Base-by-base conservation (phyloP, 2,888 invertebrate genomes). In the Oligia fasciuncula region DNA sequence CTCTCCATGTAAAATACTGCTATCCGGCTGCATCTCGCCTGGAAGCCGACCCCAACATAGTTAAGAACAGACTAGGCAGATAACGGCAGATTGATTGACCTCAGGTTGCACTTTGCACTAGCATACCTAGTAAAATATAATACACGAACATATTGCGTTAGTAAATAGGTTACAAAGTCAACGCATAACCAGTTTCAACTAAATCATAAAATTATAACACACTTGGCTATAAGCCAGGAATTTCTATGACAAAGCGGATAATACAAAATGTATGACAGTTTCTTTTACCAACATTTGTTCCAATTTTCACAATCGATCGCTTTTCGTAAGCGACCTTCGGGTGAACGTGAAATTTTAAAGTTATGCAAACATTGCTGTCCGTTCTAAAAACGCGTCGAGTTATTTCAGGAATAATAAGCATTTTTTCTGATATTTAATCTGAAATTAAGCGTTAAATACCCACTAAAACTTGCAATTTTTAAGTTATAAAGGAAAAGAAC, bases 291-390 rank as follows among this genome's bases (percentile, higher is more conserved):
- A 66, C 60, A 77, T 57, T 77, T 35, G 63, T 69, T 40, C n/a
- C 8, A 4, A 69, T 75, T 83, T 71, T 62, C 62, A 40, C 66
- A n/a, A 80, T 80, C 57, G 40, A 80, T 80, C 57, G 46, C 2
- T 84, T 83, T 72, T 72, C 57, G 71, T 68, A 80, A 67, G 49
- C 57, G 80, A 60, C 80, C 80, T 83, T 83, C 76, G 14, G 43
- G 2, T 17, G 54, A 54, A 62, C 65, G 43, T 62, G 51, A 79
- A 84, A 70, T 79, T 79, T 79, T 49, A 73, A 66, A 29, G 54
- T 57, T 67, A 57, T 17, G 84, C 66, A 74, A 74, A 79, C 60
- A 49, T 46, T 69, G 13, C 19, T 9, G 43, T 14, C n/a, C 3
- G 29, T 57, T 43, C 35, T 35, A 23, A 63, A 49, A 43, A 51